Base-by-base conservation (phyloP, 2,113 vertebrate genomes). In the Herpetotheres cachinnans region DNA sequence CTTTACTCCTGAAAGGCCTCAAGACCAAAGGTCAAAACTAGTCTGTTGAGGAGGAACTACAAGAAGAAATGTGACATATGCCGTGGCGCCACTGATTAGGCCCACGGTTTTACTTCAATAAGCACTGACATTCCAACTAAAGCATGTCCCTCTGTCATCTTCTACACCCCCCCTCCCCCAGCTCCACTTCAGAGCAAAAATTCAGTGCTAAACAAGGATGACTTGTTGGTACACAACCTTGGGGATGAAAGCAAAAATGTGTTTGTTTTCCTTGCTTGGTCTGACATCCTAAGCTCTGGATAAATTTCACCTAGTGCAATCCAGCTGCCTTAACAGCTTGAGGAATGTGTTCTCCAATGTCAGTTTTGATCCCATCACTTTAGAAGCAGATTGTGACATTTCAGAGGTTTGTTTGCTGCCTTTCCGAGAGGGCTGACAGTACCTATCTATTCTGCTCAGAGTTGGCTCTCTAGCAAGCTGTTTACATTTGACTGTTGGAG, bases 271-370 rank as follows among this genome's bases (percentile, higher is more conserved):
- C 65, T 54, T 78, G 89, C 90, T 84, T 73, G 84, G 91, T 91
- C 95, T 97, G 97, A 96, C 93, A 96, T 94, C 85, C 89, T 92
- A 92, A 97, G 96, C 93, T 93, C 93, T 92, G 94, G 93, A 96
- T 90, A 96, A 97, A 96, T 97, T 96, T 97, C 92, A 92, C 92
- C 90, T 95, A 65, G 78, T 86, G 96, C 94, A 93, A 92, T 93
- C 95, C 97, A 98, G 98, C 97, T 95, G 93, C 95, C 89, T 88
- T 97, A 96, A 97, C 97, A 98, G 95, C 95, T 93, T 92, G 74
- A 94, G 73, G 38, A 91, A 96, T 85, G 90, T 82, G 84, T 82
- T 97, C 90, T 93, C 95, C 79, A 79, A 94, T 94, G 91, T 91
- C 95, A 94, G 95, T 90, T 97, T 91, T 96, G 93, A 97, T 96